Conservation (phyloP, 1,140 invertebrate species). For the Tribolium madens region DNA sequence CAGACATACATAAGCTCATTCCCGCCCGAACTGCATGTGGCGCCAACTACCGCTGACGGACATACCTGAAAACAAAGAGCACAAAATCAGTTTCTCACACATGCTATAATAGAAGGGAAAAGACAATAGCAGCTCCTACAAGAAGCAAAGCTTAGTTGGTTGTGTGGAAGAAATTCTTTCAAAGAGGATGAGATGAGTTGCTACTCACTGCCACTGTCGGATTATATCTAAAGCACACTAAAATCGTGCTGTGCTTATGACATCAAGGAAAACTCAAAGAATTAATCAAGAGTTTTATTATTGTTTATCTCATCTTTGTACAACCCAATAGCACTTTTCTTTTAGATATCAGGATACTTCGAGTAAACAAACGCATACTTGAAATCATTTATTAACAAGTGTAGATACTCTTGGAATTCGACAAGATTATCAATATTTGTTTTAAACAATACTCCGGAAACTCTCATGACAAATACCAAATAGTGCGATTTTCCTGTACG, state of each 20-base stretch:
- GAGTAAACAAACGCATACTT: not conserved
- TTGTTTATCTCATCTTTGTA: no score
- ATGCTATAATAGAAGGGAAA: not conserved
- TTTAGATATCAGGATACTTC: not conserved
- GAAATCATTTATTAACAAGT: not conserved
- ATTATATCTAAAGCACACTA: not conserved
- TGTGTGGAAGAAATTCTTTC: not conserved
- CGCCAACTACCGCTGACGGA: not conserved
- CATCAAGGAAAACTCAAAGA: not conserved
- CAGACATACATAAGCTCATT: slow-evolving; percentile 14
- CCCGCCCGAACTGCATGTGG: not conserved
- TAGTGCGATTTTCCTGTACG: not conserved
- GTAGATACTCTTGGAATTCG: slow-evolving; percentile 11
- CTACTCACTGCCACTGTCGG: not conserved
- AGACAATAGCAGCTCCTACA: not conserved
- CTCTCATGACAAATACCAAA: not conserved
- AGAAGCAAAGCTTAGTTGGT: not conserved
- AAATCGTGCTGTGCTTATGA: not conserved
- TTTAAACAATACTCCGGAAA: slow-evolving; percentile 20
- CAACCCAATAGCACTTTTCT: not conserved
- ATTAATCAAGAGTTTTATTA: not conserved
- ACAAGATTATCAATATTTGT: slow-evolving; percentile 25
- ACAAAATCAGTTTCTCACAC: not conserved
- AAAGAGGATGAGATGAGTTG: not conserved
- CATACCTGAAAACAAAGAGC: slow-evolving; percentile 10